These are phyloP conservation scores for Emmelina monodactyla DNA, from an alignment of 2,888 invertebrate species.

Conservation along the genomic window DNA sequence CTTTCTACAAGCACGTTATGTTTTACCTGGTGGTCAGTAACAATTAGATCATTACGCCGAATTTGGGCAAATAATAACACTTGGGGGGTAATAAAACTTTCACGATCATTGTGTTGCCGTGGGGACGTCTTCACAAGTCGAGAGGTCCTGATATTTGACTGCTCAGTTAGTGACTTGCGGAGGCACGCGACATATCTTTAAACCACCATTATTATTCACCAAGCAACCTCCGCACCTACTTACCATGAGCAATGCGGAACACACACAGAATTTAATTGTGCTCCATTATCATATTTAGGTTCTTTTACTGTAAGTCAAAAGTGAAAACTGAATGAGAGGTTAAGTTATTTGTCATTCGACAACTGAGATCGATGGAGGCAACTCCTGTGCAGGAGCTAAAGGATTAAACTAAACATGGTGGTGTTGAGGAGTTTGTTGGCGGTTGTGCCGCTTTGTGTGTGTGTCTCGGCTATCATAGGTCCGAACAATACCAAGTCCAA, in stretches of 20 bases:
- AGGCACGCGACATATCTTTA: constrained; percentile 25
- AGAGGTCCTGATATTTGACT: constrained; percentile 42
- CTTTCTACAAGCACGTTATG: too few relatives aligned
- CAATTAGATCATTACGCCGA: not conserved
- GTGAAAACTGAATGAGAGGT: constrained; percentile 59
- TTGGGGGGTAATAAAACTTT: constrained; percentile 41
- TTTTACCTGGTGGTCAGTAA: too few relatives aligned
- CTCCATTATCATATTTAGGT: constrained; percentile 66
- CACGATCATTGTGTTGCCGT: constrained; percentile 43
- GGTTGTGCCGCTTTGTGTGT: constrained; percentile 31
- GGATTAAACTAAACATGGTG: constrained; percentile 34
- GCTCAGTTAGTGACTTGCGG: constrained; percentile 38
- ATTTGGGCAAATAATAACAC: not conserved
- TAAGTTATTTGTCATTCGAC: constrained; percentile 51
- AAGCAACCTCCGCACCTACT: constrained; percentile 42
- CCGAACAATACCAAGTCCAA: constrained; percentile 40
- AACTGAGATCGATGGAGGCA: constrained; percentile 56
- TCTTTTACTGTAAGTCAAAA: constrained; percentile 65
- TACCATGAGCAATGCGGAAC: constrained; percentile 63
- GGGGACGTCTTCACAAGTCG: constrained; percentile 43
- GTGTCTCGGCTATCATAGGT: constrained; percentile 44
- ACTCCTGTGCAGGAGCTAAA: constrained; percentile 37
- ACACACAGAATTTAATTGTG: constrained; percentile 62
- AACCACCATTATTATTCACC: constrained; percentile 47
- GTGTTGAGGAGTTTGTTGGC: constrained; percentile 27